Evolutionary conservation across 2,888 invertebrate species (phyloP).

Genomic region (Chaetogeoica ovagalla): DNA sequence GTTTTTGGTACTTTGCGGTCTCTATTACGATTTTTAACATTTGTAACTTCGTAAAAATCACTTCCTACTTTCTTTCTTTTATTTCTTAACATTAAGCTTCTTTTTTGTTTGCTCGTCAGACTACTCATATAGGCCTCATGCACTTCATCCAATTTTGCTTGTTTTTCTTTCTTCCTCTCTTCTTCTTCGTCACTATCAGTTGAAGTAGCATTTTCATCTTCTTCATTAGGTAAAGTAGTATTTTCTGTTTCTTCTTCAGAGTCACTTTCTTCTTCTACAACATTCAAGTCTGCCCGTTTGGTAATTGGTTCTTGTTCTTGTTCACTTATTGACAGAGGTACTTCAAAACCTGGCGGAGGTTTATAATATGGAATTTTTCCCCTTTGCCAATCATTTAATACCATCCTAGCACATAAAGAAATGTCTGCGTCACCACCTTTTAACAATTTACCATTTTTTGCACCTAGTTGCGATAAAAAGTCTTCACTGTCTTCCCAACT

Average conservation of each 20-base stretch:
- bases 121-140: slow-evolving; percentile 62
- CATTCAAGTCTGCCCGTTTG: slow-evolving; percentile 37
- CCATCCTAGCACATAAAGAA: slow-evolving; percentile 84
- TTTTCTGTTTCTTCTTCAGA: slow-evolving; percentile 42
- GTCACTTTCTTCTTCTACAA: slow-evolving; percentile 54
- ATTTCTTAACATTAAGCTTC: slow-evolving; percentile 73
- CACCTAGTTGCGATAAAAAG: slow-evolving; percentile 89
- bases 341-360: slow-evolving; percentile 79
- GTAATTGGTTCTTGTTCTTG: slow-evolving; percentile 55
- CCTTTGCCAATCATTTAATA: slow-evolving; percentile 98
- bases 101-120: slow-evolving; percentile 75
- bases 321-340: slow-evolving; percentile 61
- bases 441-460: slow-evolving; percentile 82
- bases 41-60: slow-evolving; percentile 85
- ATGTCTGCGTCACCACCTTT: slow-evolving; percentile 98
- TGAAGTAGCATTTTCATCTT: slow-evolving; percentile 62
- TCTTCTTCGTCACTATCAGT: slow-evolving; percentile 68
- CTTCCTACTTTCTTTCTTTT: slow-evolving; percentile 82
- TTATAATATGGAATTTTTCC: slow-evolving; percentile 96
- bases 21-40: slow-evolving; percentile 79
- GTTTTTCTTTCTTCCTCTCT: slow-evolving; percentile 59
- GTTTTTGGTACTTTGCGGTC: slow-evolving; percentile 52
- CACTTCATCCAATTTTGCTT: slow-evolving; percentile 54
- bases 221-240: background rate
- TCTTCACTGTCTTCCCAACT: slow-evolving; percentile 81